Percentiles rank a stretch among this genome's conserved stretches.
These are phyloP conservation scores for Cylindroiulus punctatus DNA, from an alignment of 2,888 invertebrate species.

Conservation along the genomic window DNA sequence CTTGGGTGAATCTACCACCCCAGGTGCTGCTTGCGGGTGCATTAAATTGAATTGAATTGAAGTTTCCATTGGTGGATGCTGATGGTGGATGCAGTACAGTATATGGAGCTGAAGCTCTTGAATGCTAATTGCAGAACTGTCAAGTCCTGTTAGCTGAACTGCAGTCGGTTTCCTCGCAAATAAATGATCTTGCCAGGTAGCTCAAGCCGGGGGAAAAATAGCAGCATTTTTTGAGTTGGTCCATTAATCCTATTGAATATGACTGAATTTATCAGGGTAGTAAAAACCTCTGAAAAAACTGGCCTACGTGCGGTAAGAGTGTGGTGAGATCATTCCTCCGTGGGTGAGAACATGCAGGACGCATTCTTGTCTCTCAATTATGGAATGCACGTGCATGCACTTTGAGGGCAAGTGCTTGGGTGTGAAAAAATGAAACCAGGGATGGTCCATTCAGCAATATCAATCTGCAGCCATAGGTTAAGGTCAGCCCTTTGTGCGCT, in stretches of 20 bases:
- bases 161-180: not conserved
- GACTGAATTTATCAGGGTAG: not conserved
- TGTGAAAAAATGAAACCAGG: conserved; percentile 9
- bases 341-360: conserved; percentile 12
- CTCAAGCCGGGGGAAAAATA: not conserved
- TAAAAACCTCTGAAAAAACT: not conserved
- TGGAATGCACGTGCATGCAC: conserved; percentile 38
- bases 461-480: not conserved
- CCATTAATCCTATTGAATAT: conserved; percentile 14
- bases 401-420: conserved; percentile 15
- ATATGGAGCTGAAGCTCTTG: not conserved
- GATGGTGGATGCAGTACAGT: too few relatives aligned
- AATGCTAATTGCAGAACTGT: not conserved
- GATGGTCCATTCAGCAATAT: conserved; percentile 25
- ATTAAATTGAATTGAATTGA: too few relatives aligned
- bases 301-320: not conserved
- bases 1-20: too few relatives aligned
- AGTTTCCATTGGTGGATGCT: too few relatives aligned
- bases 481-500: conserved; percentile 1
- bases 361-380: conserved; percentile 42
- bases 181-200: not conserved
- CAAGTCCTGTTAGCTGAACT: not conserved
- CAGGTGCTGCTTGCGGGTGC: too few relatives aligned
- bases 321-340: conserved; percentile 33
- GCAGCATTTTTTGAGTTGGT: not conserved